Evolutionary conservation across 1,140 invertebrate genomes (phyloP).

Genomic region (Globodera ellingtonae): DNA sequence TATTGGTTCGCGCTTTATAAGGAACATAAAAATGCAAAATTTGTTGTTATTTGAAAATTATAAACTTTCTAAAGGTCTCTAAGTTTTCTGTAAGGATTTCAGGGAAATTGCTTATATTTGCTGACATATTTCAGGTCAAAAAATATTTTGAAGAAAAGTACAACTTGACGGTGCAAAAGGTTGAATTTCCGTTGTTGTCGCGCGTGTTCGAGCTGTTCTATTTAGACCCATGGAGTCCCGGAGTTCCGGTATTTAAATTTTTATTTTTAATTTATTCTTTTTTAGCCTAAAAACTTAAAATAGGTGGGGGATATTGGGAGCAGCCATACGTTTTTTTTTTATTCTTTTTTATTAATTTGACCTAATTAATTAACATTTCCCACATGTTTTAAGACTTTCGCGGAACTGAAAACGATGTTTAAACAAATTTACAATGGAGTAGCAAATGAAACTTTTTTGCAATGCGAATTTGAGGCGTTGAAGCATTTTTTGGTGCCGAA

Average conservation of each 20-base stretch:
- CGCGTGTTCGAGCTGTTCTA: conserved; percentile 20
- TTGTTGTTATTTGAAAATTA: no score
- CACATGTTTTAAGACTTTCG: not conserved
- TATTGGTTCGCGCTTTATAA: no score
- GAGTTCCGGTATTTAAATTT: not conserved
- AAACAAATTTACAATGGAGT: not conserved
- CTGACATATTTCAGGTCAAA: conserved; percentile 1
- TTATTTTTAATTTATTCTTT: no score
- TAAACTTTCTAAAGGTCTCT: no score
- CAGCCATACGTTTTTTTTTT: not conserved
- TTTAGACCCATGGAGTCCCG: conserved; percentile 5
- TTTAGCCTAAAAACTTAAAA: no score
- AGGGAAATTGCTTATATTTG: no score
- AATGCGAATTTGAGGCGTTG: not conserved
- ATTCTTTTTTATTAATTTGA: not conserved
- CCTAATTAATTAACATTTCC: not conserved
- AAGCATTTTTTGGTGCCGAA: not conserved
- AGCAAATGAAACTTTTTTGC: not conserved
- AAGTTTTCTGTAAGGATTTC: no score
- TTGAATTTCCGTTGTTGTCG: conserved; percentile 25
- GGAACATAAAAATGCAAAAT: no score
- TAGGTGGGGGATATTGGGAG: no score
- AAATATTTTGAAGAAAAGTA: conserved; percentile 10
- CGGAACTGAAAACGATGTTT: not conserved
- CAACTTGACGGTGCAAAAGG: conserved; percentile 16